Evolutionary conservation across 2,797 vertebrate genomes (phyloP).

Genomic region (Myotis daubentonii): DNA sequence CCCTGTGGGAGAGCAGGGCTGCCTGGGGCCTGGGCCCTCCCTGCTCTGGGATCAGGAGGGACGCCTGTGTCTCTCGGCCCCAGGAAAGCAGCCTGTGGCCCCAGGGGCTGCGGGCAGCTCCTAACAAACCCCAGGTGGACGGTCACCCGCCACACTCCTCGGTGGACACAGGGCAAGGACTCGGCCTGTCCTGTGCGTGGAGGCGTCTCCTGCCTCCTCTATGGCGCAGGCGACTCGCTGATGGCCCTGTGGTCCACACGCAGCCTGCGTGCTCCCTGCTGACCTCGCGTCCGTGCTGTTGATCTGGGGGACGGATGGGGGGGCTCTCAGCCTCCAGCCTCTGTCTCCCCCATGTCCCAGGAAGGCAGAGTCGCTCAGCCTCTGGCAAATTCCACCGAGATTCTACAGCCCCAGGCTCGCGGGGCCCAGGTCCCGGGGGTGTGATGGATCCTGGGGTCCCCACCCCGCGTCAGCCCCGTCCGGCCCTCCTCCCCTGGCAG

Average conservation of each 20-base stretch:
- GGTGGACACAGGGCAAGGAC: rapidly evolving
- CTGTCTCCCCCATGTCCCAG: neutral
- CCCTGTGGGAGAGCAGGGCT: neutral
- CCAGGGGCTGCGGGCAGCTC: neutral
- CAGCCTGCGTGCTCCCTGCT: neutral
- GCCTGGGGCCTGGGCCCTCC: neutral
- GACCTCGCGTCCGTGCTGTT: neutral
- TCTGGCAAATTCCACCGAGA: neutral
- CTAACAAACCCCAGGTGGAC: neutral
- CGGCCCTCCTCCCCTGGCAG: neutral
- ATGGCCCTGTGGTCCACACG: neutral
- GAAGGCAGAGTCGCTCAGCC: neutral
- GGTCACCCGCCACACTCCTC: neutral
- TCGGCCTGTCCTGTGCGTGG: too few relatives aligned
- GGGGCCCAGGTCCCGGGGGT: neutral
- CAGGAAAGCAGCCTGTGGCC: neutral
- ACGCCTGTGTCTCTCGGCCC: neutral
- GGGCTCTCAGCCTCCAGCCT: neutral
- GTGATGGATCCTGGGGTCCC: neutral
- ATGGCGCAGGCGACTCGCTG: neutral
- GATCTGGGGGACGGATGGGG: neutral
- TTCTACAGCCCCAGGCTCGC: neutral
- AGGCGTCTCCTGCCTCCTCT: neutral
- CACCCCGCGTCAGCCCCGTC: neutral
- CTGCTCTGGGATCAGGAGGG: neutral